Conservation (phyloP, 1,140 invertebrate species). For the Apis cerana region DNA sequence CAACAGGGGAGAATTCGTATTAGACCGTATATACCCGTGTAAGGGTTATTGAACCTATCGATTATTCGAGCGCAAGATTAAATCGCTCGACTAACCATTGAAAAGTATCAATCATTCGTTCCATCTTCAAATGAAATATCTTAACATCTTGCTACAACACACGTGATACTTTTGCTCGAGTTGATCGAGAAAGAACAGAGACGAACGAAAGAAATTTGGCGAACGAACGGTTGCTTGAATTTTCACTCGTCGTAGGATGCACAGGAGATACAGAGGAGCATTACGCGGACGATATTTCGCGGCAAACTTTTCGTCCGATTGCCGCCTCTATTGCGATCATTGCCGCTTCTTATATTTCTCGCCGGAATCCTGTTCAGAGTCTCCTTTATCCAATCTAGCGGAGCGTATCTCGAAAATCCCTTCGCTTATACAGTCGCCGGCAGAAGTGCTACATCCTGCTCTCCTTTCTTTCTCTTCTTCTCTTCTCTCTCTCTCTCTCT, state of each 20-base stretch:
- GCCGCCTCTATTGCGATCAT: conserved; percentile 37
- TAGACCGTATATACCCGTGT: not conserved
- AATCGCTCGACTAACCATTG: too few species aligned
- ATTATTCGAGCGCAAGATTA: too few species aligned
- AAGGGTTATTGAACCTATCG: too few species aligned
- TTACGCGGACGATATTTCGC: not conserved
- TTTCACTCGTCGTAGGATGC: not conserved
- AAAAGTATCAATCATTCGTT: too few species aligned
- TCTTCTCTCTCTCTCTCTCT: not conserved
- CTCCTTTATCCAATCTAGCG: conserved; percentile 40
- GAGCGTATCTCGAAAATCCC: conserved; percentile 32
- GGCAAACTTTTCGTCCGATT: conserved; percentile 30
- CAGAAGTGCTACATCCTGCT: not conserved
- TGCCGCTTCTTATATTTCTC: conserved; percentile 25
- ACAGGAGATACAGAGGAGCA: not conserved
- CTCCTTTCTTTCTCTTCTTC: too few species aligned
- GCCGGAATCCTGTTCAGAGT: conserved; percentile 17
- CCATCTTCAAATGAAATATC: too few species aligned
- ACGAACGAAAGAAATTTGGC: too few species aligned
- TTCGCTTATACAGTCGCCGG: conserved; percentile 16
- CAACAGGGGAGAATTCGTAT: not conserved
- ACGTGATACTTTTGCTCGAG: not conserved
- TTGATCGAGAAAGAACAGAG: too few species aligned
- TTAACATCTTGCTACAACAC: too few species aligned
- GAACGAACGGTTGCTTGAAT: not conserved